These are phyloP conservation scores for Styela clava DNA, from an alignment of 23 tunicate species.

Conservation along the genomic window DNA sequence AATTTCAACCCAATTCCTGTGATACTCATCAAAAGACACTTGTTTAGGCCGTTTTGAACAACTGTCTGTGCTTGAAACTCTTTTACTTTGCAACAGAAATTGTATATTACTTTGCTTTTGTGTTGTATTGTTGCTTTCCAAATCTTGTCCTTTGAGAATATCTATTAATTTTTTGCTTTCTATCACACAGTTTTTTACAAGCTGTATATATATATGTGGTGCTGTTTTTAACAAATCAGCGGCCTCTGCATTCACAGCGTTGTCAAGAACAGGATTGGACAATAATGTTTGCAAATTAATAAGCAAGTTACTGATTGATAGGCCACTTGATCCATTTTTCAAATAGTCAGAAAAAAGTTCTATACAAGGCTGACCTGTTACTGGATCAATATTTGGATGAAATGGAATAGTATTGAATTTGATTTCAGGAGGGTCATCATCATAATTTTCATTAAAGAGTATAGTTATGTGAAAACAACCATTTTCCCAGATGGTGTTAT, in stretches of 20 bases:
- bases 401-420: constrained; percentile 81
- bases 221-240: constrained; percentile 35
- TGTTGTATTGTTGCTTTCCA: constrained; percentile 13
- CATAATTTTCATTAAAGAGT: constrained; percentile 62
- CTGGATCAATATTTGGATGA: constrained; percentile 68
- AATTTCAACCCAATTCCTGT: constrained; percentile 59
- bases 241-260: constrained; percentile 70
- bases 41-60: constrained; percentile 47
- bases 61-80: neutral
- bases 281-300: constrained; percentile 27
- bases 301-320: neutral
- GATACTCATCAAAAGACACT: constrained; percentile 80
- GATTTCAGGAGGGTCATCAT: constrained; percentile 60
- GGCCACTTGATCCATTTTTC: neutral
- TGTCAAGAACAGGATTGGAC: constrained; percentile 72
- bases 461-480: constrained; percentile 69
- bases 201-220: constrained; percentile 42
- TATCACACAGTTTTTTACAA: constrained; percentile 53
- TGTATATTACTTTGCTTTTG: neutral
- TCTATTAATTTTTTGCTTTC: constrained; percentile 56
- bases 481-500: constrained; percentile 51
- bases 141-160: constrained; percentile 23
- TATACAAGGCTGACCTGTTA: constrained; percentile 22
- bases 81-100: neutral
- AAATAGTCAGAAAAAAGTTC: neutral